Evolutionary conservation across 2,113 vertebrate species (phyloP).

Genomic region (Hydrochoerus hydrochaeris): DNA sequence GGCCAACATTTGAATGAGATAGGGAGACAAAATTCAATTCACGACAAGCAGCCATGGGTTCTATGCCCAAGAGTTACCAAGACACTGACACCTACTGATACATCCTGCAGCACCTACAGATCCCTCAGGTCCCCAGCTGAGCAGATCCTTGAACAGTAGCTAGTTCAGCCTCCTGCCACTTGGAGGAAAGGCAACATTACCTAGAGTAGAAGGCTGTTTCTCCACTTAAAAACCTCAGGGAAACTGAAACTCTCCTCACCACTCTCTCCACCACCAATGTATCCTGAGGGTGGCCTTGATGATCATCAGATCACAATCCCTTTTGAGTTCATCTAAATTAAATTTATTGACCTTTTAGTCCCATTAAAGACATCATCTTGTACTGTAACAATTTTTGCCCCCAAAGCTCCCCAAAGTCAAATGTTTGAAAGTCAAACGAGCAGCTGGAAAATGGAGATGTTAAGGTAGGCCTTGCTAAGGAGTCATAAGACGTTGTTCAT

Average conservation of each 20-base stretch:
- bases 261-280: neutral
- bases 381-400: neutral
- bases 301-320: neutral
- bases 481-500: neutral
- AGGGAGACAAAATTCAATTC: neutral
- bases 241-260: neutral
- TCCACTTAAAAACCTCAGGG: neutral
- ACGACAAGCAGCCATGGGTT: neutral
- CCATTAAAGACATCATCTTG: neutral
- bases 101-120: too few species aligned
- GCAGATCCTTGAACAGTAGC: neutral
- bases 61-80: neutral
- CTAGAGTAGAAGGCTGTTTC: neutral
- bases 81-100: neutral
- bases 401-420: neutral
- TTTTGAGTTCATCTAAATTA: neutral
- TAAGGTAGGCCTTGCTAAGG: neutral
- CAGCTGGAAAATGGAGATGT: neutral
- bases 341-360: neutral
- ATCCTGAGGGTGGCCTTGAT: neutral
- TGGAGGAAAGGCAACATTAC: neutral
- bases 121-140: neutral
- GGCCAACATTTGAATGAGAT: neutral
- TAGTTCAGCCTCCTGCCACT: neutral
- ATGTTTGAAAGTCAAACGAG: neutral